Evolutionary conservation across 2,113 vertebrate genomes (phyloP), one percentile per base, ranked within the genome.

Genomic region (Marmota flaviventris): DNA sequence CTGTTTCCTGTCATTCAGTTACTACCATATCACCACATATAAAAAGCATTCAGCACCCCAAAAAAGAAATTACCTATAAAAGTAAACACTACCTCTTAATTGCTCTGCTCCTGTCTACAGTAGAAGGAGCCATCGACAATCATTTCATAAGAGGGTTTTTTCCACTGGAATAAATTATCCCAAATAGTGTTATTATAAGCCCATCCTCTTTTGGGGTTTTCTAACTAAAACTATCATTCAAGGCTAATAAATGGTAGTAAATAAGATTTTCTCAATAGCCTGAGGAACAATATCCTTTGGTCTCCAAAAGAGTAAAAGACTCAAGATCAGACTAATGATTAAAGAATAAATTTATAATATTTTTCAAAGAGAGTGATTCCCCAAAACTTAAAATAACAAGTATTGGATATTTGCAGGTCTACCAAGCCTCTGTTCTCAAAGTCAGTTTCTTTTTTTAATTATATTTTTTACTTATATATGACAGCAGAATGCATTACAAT

Each of bases 351-450:
- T 92, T 75, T 10, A 39, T 22, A 37, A 16, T 10, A 90, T n/a
- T 87, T 84, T 56, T 45, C 2, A 27, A 85, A 86, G 42, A 73
- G 58, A 93, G 2, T n/a, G 2, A 29, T n/a, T 77, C 13, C 10
- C 25, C n/a, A 7, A 85, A 67, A 91, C 4, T 65, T 77, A 70
- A 96, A 96, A 77, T 39, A 84, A n/a, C 17, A 58, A 72, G 42
- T 25, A 56, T 1, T n/a, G 12, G 4, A 4, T 53, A 85, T 10
- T 56, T 94, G 34, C 18, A n/a, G 3, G 14, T 37, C 27, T 42
- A 58, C 10, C 29, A 58, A 24, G 51, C 34, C 14, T 81, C 63
- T 94, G 8, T 2, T 39, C 18, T 42, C 39, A n/a, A 61, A 92
- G 84, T 42, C 72, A 76, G 84, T 86, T 92, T 45, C 45, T 45